Evolutionary conservation across 2,797 vertebrate genomes (phyloP).

Genomic region (Pangasius djambal): DNA sequence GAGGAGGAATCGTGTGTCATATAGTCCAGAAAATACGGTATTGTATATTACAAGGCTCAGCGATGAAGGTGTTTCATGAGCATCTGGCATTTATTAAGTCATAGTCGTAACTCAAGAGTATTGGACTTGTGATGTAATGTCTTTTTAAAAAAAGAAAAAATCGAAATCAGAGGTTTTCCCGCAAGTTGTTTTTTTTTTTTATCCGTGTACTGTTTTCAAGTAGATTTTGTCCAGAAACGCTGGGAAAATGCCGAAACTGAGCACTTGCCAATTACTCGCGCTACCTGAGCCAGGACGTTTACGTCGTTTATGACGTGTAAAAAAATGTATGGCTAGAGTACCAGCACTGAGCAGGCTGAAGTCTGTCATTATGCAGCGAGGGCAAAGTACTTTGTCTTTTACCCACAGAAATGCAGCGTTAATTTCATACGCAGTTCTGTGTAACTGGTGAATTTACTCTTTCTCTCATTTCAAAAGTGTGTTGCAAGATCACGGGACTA

Average conservation of each 20-base stretch:
- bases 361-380: too few relatives aligned
- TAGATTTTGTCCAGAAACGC: not conserved
- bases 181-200: too few relatives aligned
- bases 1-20: not conserved
- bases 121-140: not conserved
- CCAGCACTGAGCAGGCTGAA: too few relatives aligned
- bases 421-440: not conserved
- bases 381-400: too few relatives aligned
- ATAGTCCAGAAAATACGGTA: not conserved
- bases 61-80: not conserved
- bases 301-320: too few relatives aligned
- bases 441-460: not conserved
- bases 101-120: not conserved
- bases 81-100: not conserved
- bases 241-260: too few relatives aligned
- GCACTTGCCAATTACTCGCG: not conserved
- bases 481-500: not conserved
- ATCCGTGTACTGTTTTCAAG: not conserved
- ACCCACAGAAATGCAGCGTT: not conserved
- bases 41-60: not conserved
- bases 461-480: not conserved
- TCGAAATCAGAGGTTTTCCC: too few relatives aligned
- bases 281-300: not conserved
- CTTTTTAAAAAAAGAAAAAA: too few relatives aligned
- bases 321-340: too few relatives aligned